Conservation (phyloP, 2,888 invertebrate species). For the Pomacea canaliculata region DNA sequence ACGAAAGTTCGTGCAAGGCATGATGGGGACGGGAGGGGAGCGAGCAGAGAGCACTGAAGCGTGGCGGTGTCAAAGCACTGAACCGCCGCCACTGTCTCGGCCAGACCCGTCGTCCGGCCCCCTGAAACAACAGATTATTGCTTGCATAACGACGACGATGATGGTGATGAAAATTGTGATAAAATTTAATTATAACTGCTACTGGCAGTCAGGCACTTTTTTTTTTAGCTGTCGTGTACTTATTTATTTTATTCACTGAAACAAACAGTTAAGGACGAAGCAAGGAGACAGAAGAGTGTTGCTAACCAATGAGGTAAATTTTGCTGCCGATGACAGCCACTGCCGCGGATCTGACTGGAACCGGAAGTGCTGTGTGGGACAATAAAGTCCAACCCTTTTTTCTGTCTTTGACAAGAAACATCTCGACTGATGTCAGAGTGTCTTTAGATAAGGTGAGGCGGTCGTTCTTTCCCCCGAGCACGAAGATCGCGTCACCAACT, state of each 20-base stretch:
- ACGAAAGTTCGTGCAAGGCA: conserved; percentile 17
- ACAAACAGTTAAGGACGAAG: too few relatives aligned
- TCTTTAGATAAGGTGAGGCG: neutral
- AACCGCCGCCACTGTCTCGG: conserved; percentile 5
- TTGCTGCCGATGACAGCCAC: neutral
- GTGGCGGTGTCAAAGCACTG: conserved; percentile 19
- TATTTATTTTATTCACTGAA: too few relatives aligned
- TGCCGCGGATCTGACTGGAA: conserved; percentile 18
- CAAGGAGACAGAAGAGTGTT: too few relatives aligned
- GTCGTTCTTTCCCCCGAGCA: conserved; percentile 23
- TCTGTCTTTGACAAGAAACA: neutral
- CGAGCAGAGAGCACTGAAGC: conserved; percentile 3
- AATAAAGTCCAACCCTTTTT: conserved; percentile 4
- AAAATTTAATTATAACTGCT: too few relatives aligned
- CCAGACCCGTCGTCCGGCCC: conserved; percentile 15
- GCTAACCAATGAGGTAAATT: conserved; percentile 11
- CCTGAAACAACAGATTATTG: neutral
- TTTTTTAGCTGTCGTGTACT: too few relatives aligned
- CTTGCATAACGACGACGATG: too few relatives aligned
- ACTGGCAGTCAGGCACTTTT: too few relatives aligned
- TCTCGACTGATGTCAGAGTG: conserved; percentile 1
- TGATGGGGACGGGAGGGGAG: conserved; percentile 12
- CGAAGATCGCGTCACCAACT: conserved; percentile 3
- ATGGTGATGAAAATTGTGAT: too few relatives aligned
- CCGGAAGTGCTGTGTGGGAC: neutral